Conservation (phyloP, 2,113 vertebrate genomes). For the Ophthalmotilapia sp. region DNA sequence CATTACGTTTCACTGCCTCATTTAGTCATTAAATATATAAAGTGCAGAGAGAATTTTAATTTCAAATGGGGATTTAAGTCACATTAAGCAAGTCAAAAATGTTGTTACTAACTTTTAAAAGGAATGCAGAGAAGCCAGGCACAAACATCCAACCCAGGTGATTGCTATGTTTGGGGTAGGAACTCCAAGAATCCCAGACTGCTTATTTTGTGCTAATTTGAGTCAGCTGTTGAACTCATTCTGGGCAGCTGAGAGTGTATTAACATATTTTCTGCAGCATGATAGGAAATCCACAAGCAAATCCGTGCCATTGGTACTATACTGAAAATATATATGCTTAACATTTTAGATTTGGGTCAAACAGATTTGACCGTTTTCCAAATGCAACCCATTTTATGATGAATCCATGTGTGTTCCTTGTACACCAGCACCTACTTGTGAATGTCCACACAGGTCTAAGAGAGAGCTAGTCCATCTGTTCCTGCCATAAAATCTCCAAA, state of each 20-base stretch:
- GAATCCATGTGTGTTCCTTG: neutral
- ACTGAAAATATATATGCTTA: neutral
- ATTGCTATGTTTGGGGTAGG: slow-evolving; percentile 33
- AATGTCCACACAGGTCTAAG: slow-evolving; percentile 59
- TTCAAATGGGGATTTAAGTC: slow-evolving; percentile 15
- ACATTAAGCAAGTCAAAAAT: slow-evolving; percentile 23
- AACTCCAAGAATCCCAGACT: slow-evolving; percentile 61
- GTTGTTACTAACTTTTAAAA: slow-evolving; percentile 3
- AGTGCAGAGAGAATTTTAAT: slow-evolving; percentile 3
- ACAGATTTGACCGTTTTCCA: neutral
- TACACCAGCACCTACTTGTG: slow-evolving; percentile 46
- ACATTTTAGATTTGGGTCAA: neutral
- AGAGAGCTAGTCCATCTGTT: slow-evolving; percentile 69
- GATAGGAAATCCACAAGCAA: slow-evolving; percentile 7
- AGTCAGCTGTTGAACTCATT: slow-evolving; percentile 61
- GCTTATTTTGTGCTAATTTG: slow-evolving; percentile 64
- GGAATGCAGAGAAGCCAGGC: slow-evolving; percentile 1
- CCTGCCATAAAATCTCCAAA: slow-evolving; percentile 30
- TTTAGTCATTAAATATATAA: slow-evolving; percentile 64
- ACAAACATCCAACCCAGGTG: slow-evolving; percentile 41
- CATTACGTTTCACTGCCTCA: slow-evolving; percentile 46
- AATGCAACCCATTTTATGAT: neutral
- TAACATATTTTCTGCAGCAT: slow-evolving; percentile 53
- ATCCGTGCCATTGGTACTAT: neutral
- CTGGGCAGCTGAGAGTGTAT: slow-evolving; percentile 46